Evolutionary conservation across 2,888 invertebrate genomes (phyloP), one percentile per base, ranked within the genome.

Genomic region (Drosophila cracens): DNA sequence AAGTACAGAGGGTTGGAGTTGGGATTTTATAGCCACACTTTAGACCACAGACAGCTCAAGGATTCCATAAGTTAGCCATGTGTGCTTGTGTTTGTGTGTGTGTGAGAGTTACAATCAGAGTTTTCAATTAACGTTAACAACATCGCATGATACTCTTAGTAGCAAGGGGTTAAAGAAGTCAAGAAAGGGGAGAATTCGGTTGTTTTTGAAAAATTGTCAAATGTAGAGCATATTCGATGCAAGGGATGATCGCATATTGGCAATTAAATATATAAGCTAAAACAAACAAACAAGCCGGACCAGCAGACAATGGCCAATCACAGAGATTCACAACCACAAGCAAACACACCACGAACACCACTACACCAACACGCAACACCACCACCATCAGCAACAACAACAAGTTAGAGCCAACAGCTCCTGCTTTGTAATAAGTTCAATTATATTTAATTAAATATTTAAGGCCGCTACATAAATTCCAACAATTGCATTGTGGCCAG

Each of bases 391-490:
- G 31, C 25, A 51, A 62, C 56, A 61, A 52, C 57, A 51, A 59
- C 46, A 62, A 63, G 54, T 21, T 36, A 36, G 29, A 63, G 56
- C 46, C 54, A 57, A 36, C 73, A 29, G 53, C n/a, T 29, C 25
- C 76, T 73, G 79, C 58, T 67, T 74, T 66, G 62, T 70, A 82
- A 75, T 76, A 76, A 70, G 73, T 83, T 91, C 89, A 85, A 91
- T 89, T 85, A 89, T 89, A 91, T 90, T 91, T 89, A 91, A 91
- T 91, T 90, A 91, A 89, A 91, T 89, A 91, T 90, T 89, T 87
- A 83, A 90, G 90, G 90, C 91, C 92, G 89, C 90, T 85, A 79
- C 91, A 91, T 92, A 92, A 92, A 92, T 91, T 87, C 76, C 82
- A 87, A 81, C 83, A 83, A 87, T 91, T 90, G 88, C 83, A 78